Conservation (phyloP, 35 echinoderm and acorn worm genomes). For the Ophiothrix spiculata region DNA sequence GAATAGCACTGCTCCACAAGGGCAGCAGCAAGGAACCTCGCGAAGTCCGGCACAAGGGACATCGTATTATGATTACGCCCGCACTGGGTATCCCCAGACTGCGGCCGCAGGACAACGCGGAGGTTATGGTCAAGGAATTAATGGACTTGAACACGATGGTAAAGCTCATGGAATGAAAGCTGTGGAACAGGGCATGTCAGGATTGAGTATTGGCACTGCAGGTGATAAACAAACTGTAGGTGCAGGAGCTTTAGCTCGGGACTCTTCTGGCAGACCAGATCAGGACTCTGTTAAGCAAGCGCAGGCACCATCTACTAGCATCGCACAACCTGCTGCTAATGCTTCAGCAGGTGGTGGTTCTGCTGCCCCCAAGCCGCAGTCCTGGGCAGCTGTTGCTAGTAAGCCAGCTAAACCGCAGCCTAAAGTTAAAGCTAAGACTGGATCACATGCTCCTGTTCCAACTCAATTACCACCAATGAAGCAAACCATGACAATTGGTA, state of each 20-base stretch:
- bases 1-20: slow-evolving; percentile 44
- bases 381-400: slow-evolving; percentile 97
- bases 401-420: slow-evolving; percentile 95
- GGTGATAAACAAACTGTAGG: slow-evolving; percentile 63
- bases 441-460: slow-evolving; percentile 94
- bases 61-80: slow-evolving; percentile 96
- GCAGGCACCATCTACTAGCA: slow-evolving; percentile 49
- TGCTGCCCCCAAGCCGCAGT: slow-evolving; percentile 71
- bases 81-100: slow-evolving; percentile 52
- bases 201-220: slow-evolving; percentile 80
- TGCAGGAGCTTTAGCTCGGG: slow-evolving; percentile 39
- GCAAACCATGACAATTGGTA: slow-evolving; percentile 94
- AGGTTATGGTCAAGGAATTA: slow-evolving; percentile 73
- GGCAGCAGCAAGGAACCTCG: slow-evolving; percentile 61
- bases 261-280: slow-evolving; percentile 31
- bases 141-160: slow-evolving; percentile 92
- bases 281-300: slow-evolving; percentile 60
- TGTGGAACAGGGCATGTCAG: slow-evolving; percentile 92
- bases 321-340: slow-evolving; percentile 41
- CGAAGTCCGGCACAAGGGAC: slow-evolving; percentile 52
- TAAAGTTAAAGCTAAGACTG: slow-evolving; percentile 78
- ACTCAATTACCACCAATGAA: slow-evolving; percentile 98
- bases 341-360: slow-evolving; percentile 21
- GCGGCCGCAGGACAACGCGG: slow-evolving; percentile 43
- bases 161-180: slow-evolving; percentile 98